These are phyloP conservation scores for Limnephilus marmoratus DNA, from an alignment of 2,888 invertebrate species.

Conservation along the genomic window DNA sequence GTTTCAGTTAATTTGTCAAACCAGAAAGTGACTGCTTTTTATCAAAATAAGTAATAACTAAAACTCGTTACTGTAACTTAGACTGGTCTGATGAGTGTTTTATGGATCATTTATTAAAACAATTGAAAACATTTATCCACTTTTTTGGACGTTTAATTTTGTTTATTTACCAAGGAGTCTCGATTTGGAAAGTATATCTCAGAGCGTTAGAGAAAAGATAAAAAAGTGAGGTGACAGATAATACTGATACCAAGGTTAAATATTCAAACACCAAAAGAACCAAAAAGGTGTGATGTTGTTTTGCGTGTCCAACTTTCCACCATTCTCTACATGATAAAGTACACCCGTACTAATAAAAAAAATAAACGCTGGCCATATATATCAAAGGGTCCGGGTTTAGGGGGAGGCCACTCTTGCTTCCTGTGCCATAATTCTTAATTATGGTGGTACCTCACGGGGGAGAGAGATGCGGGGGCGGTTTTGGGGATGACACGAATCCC, in stretches of 20 bases:
- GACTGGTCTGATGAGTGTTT: not conserved
- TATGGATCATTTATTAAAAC: not conserved
- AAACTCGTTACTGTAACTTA: not conserved
- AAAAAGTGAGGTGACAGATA: not conserved
- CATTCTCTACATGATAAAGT: not conserved
- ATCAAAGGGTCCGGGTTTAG: constrained; percentile 25
- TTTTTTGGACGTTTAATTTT: not conserved
- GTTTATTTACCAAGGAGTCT: not conserved
- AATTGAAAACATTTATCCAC: no score
- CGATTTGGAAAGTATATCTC: not conserved
- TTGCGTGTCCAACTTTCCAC: not conserved
- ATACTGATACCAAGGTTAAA: not conserved
- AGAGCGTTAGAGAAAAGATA: not conserved
- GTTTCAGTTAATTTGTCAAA: no score
- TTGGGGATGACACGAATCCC: not conserved
- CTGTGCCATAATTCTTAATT: constrained; percentile 62
- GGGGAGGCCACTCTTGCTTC: constrained; percentile 50
- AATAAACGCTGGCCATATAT: constrained; percentile 32
- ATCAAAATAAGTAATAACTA: no score
- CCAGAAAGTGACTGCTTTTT: no score
- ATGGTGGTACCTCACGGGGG: constrained; percentile 39
- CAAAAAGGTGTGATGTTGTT: not conserved
- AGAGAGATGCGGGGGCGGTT: not conserved
- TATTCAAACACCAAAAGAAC: not conserved
- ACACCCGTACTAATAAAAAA: constrained; percentile 29